Evolutionary conservation across 2,113 vertebrate species (phyloP), one percentile per base, ranked within the genome.

Genomic region (Chaenocephalus aceratus): DNA sequence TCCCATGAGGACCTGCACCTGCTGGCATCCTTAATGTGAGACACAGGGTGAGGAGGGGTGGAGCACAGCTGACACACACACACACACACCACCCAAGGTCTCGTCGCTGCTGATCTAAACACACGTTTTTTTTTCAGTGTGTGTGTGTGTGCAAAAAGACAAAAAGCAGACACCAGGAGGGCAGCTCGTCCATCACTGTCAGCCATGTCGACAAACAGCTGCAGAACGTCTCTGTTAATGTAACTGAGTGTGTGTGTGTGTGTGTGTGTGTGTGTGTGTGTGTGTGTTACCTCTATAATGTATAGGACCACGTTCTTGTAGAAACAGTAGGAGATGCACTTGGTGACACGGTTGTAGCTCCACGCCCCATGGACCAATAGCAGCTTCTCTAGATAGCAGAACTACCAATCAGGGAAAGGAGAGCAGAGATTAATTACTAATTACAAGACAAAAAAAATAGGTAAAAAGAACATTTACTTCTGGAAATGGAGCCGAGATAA

Each of bases 291-390:
- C 98, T 99, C 98, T 34, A 99, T 99, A 79, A 99, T 99, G 92
- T 99, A 99, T 26, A 99, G 95, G 62, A 99, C 98, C 87, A 99
- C 97, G 5, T 99, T 99, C 95, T 99, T 99, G 88, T 99, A 99
- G 96, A 99, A 99, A 91, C 97, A 99, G 92, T 99, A 99, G 49
- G 99, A 92, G 88, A 99, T 99, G 90, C 98, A 99, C 93, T 99
- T 99, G 84, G 98, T 99, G 89, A 99, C 98, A 30, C 98, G 96
- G 90, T 97, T 99, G 91, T 99, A 99, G 93, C 98, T 99, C 98
- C 98, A 99, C 18, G 98, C 97, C 66, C 98, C 98, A 0, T 99
- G 98, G 70, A 99, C 98, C 92, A 99, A 66, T 70, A 99, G 90
- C 11, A 99, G 95, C 91, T 99, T 99, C 94, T 99, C 97, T 79